Conservation (phyloP, 2,888 invertebrate species). For the Aphodius granarius region DNA sequence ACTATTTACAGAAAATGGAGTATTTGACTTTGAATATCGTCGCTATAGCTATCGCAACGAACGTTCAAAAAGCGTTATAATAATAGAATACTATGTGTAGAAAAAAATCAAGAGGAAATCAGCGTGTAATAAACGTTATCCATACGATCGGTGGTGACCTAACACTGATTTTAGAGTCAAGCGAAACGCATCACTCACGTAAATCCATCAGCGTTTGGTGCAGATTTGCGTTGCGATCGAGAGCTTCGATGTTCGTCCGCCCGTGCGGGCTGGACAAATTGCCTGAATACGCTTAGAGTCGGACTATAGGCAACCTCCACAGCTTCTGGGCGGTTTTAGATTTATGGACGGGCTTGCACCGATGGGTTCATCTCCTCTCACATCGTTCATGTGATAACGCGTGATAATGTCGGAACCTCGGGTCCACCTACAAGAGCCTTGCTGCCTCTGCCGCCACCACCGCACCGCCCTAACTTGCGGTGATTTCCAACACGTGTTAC, state of each 20-base stretch:
- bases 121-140: background rate
- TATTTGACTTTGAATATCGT: too few species aligned
- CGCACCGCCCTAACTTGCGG: background rate
- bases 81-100: too few species aligned
- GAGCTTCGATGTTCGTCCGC: background rate
- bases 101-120: background rate
- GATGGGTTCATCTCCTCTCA: constrained; percentile 34
- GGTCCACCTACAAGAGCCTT: constrained; percentile 25
- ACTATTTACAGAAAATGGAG: too few species aligned
- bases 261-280: constrained; percentile 30
- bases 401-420: constrained; percentile 30
- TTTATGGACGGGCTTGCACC: constrained; percentile 34
- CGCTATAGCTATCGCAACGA: too few species aligned
- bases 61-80: too few species aligned
- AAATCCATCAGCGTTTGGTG: background rate
- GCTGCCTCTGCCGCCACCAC: background rate
- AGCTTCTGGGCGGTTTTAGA: constrained; percentile 21
- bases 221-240: background rate
- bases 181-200: background rate
- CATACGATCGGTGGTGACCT: background rate
- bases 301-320: background rate
- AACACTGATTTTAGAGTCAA: background rate
- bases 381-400: constrained; percentile 36
- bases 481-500: background rate
- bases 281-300: constrained; percentile 17